phyloP scores from a whole-genome alignment of 1,140 invertebrate species.

The Penaeus vannamei region DNA sequence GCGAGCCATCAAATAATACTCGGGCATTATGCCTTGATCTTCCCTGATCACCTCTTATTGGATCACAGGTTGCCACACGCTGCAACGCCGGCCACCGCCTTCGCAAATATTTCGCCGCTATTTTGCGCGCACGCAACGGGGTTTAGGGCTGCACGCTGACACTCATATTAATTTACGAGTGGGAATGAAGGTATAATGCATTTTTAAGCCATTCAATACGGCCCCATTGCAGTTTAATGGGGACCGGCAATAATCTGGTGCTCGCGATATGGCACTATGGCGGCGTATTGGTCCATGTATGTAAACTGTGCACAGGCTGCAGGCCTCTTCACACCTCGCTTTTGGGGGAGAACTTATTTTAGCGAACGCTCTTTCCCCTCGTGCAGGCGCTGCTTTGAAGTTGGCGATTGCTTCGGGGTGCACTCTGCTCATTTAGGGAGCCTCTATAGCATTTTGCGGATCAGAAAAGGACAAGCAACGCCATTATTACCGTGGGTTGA shows the following conservation, averaged over 20 bases:
- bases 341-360: constrained; percentile 44
- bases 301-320: constrained; percentile 60
- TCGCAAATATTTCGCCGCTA: neutral
- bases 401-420: neutral
- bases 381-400: neutral
- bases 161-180: too few relatives aligned
- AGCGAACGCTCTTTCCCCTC: neutral
- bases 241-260: neutral
- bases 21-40: constrained; percentile 62
- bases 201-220: too few relatives aligned
- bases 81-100: neutral
- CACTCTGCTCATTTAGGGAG: neutral
- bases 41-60: constrained; percentile 65
- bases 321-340: constrained; percentile 54
- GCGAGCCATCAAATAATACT: constrained; percentile 63
- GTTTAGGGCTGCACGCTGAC: too few relatives aligned
- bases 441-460: too few relatives aligned
- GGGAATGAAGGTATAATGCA: too few relatives aligned
- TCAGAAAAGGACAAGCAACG: too few relatives aligned
- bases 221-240: constrained; percentile 10
- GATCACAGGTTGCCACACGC: constrained; percentile 38
- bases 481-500: neutral
- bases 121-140: too few relatives aligned
- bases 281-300: constrained; percentile 64
- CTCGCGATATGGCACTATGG: constrained; percentile 25